Evolutionary conservation across 2,797 vertebrate species (phyloP).

Genomic region (Serranus cabrilla): DNA sequence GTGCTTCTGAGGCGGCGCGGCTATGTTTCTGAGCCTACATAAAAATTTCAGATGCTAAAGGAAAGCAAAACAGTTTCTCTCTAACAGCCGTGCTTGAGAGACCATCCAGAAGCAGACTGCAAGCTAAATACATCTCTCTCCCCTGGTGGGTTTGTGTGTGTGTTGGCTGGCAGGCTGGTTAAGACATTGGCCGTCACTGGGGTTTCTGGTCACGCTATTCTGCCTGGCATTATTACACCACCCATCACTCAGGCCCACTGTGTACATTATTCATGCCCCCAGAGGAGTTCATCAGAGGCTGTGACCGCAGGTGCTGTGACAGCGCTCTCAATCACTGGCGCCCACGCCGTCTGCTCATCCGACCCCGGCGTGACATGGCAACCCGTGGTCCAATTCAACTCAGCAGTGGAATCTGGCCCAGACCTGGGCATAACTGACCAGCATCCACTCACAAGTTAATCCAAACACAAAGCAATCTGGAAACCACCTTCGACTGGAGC

Average conservation of each 20-base stretch:
- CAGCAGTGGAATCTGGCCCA: conserved; percentile 36
- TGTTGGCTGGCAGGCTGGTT: conserved; percentile 50
- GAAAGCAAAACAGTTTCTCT: conserved; percentile 65
- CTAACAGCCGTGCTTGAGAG: conserved; percentile 45
- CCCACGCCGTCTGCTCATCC: conserved; percentile 61
- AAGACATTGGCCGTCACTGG: conserved; percentile 67
- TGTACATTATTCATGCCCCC: conserved; percentile 81
- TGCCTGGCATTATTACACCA: conserved; percentile 79
- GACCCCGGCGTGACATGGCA: conserved; percentile 46
- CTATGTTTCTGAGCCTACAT: conserved; percentile 51
- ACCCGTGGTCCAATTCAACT: conserved; percentile 35
- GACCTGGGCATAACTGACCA: conserved; percentile 25
- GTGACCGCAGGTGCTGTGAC: conserved; percentile 78
- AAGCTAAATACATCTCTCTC: conserved; percentile 57
- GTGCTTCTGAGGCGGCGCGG: conserved; percentile 20
- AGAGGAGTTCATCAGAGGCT: conserved; percentile 70
- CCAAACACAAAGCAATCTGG: conserved; percentile 47
- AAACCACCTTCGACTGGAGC: conserved; percentile 28
- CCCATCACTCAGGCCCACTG: conserved; percentile 79
- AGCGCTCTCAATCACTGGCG: conserved; percentile 80
- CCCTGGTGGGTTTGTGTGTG: conserved; percentile 30
- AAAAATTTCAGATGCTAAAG: conserved; percentile 55
- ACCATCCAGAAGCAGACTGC: conserved; percentile 39
- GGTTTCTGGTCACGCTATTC: conserved; percentile 78
- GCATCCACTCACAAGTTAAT: conserved; percentile 43